Conservation (phyloP, 2,888 invertebrate species). For the Tenthredo mesomela region DNA sequence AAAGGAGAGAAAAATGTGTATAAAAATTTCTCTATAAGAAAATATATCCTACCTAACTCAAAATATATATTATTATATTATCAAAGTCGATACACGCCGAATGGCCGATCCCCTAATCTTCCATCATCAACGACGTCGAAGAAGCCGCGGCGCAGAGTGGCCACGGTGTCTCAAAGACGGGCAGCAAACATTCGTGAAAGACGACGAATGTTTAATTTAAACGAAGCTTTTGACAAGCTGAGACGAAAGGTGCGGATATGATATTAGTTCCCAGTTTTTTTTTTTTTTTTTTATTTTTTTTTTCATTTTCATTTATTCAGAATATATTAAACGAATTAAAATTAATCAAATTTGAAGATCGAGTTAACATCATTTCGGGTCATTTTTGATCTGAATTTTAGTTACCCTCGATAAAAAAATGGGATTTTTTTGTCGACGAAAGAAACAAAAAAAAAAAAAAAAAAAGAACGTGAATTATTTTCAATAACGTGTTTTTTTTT, state of each 20-base stretch:
- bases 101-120: slow-evolving; percentile 72
- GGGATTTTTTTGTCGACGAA: not conserved
- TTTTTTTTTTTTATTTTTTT: too few relatives aligned
- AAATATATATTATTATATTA: too few relatives aligned
- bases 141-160: slow-evolving; percentile 92
- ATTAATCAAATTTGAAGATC: not conserved
- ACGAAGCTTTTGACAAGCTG: slow-evolving; percentile 96
- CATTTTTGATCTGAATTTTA: not conserved
- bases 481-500: slow-evolving; percentile 55
- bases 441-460: too few relatives aligned
- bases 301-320: too few relatives aligned
- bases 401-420: not conserved
- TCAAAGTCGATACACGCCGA: slow-evolving; percentile 74
- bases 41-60: too few relatives aligned
- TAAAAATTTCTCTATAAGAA: too few relatives aligned
- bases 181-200: slow-evolving; percentile 97
- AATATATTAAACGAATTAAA: too few relatives aligned
- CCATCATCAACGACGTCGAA: slow-evolving; percentile 80
- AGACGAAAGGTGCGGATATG: slow-evolving; percentile 87
- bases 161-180: slow-evolving; percentile 93
- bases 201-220: slow-evolving; percentile 96
- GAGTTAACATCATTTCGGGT: not conserved
- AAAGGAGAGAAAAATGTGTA: too few relatives aligned
- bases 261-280: not conserved
- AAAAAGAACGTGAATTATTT: not conserved